Evolutionary conservation across 1,140 invertebrate species (phyloP).

Genomic region (Brachionus paranguensis): DNA sequence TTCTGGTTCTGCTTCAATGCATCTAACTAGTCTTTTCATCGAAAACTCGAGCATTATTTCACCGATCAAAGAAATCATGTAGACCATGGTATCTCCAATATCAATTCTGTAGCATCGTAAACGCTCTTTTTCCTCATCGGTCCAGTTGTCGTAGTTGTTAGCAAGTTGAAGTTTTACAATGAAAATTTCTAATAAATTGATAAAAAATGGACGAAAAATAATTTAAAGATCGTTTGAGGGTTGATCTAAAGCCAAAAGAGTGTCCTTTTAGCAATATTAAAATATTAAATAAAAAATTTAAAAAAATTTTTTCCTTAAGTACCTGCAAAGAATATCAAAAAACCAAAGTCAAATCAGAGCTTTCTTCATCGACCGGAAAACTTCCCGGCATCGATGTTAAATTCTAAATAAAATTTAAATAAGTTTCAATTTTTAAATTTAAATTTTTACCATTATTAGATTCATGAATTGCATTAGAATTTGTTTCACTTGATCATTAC

Average conservation of each 20-base stretch:
- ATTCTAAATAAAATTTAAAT: conserved; percentile 9
- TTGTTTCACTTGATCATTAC: conserved; percentile 2
- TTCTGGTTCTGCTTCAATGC: not conserved
- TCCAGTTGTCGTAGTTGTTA: conserved; percentile 26
- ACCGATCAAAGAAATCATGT: conserved; percentile 34
- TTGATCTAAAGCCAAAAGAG: conserved; percentile 12
- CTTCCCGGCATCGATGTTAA: conserved; percentile 36
- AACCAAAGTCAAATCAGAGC: conserved; percentile 36
- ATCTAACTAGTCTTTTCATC: not conserved
- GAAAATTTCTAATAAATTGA: conserved; percentile 27
- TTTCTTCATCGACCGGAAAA: conserved; percentile 36
- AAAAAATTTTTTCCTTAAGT: not conserved
- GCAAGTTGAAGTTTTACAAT: conserved; percentile 33
- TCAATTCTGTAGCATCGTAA: conserved; percentile 37
- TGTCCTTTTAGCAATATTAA: not conserved
- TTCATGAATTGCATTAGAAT: conserved; percentile 28
- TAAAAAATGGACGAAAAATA: conserved; percentile 33
- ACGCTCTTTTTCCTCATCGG: conserved; percentile 38
- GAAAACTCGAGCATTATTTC: conserved; percentile 39
- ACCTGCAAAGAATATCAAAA: conserved; percentile 35
- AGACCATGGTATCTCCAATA: conserved; percentile 38
- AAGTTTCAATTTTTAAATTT: no score
- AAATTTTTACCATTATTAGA: conserved; percentile 15
- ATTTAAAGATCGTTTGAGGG: not conserved
- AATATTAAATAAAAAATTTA: not conserved